These are phyloP conservation scores for Sinocyclocheilus anophthalmus DNA, from an alignment of 2,113 vertebrate genomes.

Conservation along the genomic window DNA sequence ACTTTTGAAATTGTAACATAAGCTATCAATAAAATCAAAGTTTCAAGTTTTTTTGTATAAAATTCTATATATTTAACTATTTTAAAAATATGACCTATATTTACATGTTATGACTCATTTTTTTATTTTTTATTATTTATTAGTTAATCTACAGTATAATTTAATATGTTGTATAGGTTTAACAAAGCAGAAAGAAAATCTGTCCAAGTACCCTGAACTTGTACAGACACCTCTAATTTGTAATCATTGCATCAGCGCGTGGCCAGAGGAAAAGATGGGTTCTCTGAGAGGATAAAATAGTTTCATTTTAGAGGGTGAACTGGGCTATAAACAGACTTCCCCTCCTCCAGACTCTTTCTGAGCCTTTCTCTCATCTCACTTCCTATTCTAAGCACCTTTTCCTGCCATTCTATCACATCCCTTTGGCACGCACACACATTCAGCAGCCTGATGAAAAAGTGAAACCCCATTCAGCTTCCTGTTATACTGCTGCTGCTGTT, in stretches of 20 bases:
- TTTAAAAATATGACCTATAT: no score
- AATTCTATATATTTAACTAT: no score
- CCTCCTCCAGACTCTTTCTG: slow-evolving; percentile 27
- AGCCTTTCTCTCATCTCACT: slow-evolving; percentile 33
- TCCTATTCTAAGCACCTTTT: slow-evolving; percentile 35
- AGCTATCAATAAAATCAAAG: no score
- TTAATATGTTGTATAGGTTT: neutral
- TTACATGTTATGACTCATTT: no score
- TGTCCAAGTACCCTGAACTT: neutral
- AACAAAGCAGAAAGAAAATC: neutral
- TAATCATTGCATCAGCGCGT: neutral
- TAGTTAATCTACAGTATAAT: no score
- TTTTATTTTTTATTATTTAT: no score
- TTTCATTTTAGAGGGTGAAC: neutral
- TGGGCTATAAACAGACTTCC: slow-evolving; percentile 45
- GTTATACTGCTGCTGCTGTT: slow-evolving; percentile 42
- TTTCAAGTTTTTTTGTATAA: no score
- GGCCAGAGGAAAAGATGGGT: slow-evolving; percentile 17
- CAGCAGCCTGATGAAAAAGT: slow-evolving; percentile 37
- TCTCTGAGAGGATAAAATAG: slow-evolving; percentile 11
- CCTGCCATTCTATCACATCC: slow-evolving; percentile 44
- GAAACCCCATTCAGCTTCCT: slow-evolving; percentile 49
- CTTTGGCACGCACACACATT: slow-evolving; percentile 13
- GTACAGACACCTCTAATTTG: no score
- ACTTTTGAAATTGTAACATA: no score